Conservation (phyloP, 2,113 vertebrate species). For the Corynorhinus townsendii region DNA sequence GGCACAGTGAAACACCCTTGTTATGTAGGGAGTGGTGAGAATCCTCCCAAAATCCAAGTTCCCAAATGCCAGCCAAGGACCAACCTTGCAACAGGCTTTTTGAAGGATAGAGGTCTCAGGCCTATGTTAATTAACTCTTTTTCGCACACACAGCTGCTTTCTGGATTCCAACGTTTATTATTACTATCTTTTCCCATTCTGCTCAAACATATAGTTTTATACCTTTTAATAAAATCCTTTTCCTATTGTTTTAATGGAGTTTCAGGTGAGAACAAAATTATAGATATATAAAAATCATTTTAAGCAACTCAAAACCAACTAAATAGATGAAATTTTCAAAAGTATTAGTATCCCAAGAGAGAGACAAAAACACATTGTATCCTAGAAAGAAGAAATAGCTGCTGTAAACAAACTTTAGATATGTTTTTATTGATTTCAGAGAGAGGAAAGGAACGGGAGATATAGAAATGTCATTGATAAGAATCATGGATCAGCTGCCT, state of each 20-base stretch:
- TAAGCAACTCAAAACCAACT: constrained; percentile 22
- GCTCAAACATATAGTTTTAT: not conserved
- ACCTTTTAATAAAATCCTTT: constrained; percentile 16
- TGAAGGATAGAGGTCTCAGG: not conserved
- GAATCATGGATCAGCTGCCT: not conserved
- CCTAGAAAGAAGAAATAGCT: constrained; percentile 24
- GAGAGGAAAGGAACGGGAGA: not conserved
- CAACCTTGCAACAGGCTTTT: not conserved
- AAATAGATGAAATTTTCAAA: not conserved
- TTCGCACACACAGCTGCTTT: not conserved
- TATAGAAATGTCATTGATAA: too few relatives aligned
- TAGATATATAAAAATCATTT: constrained; percentile 29
- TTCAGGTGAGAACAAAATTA: constrained; percentile 38
- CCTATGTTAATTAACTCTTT: not conserved
- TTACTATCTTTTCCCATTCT: constrained; percentile 6
- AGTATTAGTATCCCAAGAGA: not conserved
- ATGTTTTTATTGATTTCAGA: not conserved
- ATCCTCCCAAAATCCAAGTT: constrained; percentile 4
- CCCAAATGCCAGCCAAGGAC: not conserved
- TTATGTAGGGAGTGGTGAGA: not conserved
- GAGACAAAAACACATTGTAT: not conserved
- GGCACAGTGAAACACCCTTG: not conserved
- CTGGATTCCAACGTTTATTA: not conserved
- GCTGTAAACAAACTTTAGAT: not conserved
- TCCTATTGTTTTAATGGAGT: not conserved